phyloP scores from a whole-genome alignment of 2,113 vertebrate genomes.

The Rhea americana region DNA sequence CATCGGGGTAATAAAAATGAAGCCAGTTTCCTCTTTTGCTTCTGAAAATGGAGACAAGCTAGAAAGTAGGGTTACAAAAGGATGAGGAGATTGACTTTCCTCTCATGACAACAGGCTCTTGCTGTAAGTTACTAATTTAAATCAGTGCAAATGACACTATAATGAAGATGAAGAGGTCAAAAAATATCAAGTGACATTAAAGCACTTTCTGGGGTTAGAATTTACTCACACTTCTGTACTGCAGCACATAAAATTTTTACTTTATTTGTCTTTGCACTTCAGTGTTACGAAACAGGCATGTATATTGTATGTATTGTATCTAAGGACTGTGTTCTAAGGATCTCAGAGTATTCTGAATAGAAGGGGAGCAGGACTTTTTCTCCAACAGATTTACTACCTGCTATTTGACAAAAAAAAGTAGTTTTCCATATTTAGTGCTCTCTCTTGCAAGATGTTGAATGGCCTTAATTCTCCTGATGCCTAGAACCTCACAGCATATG shows the following conservation, averaged over 20 bases:
- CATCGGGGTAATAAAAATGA: background rate
- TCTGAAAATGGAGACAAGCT: background rate
- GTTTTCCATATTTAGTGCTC: background rate
- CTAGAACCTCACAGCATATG: background rate
- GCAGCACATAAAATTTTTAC: background rate
- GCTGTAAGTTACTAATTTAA: background rate
- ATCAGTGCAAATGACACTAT: background rate
- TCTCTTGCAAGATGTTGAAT: conserved; percentile 8
- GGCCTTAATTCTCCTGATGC: conserved; percentile 10
- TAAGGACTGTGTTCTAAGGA: background rate
- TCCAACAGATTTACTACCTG: conserved; percentile 15
- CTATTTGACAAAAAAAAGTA: background rate
- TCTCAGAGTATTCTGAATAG: background rate
- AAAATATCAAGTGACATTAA: background rate
- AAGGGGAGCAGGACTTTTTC: background rate
- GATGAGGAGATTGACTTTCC: background rate
- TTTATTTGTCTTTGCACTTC: background rate
- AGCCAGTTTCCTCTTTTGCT: background rate
- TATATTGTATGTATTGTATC: background rate
- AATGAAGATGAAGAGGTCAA: background rate
- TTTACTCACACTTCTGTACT: background rate
- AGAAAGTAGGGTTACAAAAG: background rate
- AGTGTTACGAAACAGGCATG: background rate
- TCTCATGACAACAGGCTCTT: background rate
- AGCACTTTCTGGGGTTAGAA: background rate